These are phyloP conservation scores for Bombus affinis DNA, from an alignment of 1,140 invertebrate genomes.

Conservation along the genomic window DNA sequence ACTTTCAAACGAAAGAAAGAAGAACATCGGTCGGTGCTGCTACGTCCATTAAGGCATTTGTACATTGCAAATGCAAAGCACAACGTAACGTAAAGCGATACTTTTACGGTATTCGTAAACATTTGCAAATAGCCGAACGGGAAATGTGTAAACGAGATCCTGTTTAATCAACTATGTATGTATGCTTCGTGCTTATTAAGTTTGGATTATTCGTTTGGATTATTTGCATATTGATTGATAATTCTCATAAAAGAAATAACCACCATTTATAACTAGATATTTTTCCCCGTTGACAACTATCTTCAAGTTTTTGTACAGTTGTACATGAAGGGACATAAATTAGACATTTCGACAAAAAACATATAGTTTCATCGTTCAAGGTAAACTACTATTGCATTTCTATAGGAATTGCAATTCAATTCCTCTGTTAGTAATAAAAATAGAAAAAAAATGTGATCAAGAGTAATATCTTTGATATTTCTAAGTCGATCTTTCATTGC, in stretches of 20 bases:
- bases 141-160: constrained; percentile 21
- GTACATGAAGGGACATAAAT: background rate
- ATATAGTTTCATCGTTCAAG: background rate
- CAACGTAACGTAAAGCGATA: constrained; percentile 9
- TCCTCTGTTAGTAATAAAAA: background rate
- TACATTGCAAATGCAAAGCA: background rate
- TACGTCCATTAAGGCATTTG: background rate
- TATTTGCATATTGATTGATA: background rate
- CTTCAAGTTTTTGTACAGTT: background rate
- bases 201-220: background rate
- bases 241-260: background rate
- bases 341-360: background rate
- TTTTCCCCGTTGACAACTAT: background rate
- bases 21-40: background rate
- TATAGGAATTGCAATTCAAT: background rate
- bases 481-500: no score
- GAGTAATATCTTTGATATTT: no score
- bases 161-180: background rate
- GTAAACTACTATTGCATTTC: background rate
- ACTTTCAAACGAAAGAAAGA: background rate
- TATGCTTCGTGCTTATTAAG: background rate
- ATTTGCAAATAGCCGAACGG: constrained; percentile 28
- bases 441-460: no score
- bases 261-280: background rate
- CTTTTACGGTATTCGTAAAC: constrained; percentile 42